Evolutionary conservation across 2,113 vertebrate genomes (phyloP).

Genomic region (Chionis minor): DNA sequence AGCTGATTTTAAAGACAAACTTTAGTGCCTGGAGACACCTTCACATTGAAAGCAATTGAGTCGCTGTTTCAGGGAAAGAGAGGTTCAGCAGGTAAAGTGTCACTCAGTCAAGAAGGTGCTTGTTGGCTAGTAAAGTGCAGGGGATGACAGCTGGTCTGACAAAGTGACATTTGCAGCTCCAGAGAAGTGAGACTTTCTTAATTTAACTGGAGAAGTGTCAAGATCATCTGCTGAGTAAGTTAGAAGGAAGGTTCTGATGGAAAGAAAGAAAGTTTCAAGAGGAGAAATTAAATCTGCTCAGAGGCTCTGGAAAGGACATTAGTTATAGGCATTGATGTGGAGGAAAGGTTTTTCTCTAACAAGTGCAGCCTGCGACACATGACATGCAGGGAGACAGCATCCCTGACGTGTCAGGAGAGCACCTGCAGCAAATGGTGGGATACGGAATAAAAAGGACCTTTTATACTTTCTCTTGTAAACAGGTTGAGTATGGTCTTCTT

Average conservation of each 20-base stretch:
- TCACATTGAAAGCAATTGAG: neutral
- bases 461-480: neutral
- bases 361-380: neutral
- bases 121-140: slow-evolving; percentile 26
- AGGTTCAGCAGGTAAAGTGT: slow-evolving; percentile 10
- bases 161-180: slow-evolving; percentile 55
- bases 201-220: slow-evolving; percentile 51
- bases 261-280: slow-evolving; percentile 14
- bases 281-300: neutral
- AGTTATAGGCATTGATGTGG: neutral
- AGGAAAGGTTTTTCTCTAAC: neutral
- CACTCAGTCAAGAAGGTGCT: neutral
- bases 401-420: neutral
- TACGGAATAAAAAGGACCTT: neutral
- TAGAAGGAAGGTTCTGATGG: slow-evolving; percentile 1
- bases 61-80: neutral
- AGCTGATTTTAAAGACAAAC: neutral
- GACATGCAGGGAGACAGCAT: neutral
- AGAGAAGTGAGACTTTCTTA: slow-evolving; percentile 56
- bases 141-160: slow-evolving; percentile 50
- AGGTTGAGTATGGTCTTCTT: neutral
- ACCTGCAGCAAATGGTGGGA: neutral
- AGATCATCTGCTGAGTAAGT: slow-evolving; percentile 47
- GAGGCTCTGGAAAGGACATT: neutral
- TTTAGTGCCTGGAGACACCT: neutral